Percentiles rank a stretch among this genome's conserved stretches.
These are phyloP conservation scores for Masticophis lateralis DNA, from an alignment of 2,797 vertebrate genomes.

Conservation along the genomic window DNA sequence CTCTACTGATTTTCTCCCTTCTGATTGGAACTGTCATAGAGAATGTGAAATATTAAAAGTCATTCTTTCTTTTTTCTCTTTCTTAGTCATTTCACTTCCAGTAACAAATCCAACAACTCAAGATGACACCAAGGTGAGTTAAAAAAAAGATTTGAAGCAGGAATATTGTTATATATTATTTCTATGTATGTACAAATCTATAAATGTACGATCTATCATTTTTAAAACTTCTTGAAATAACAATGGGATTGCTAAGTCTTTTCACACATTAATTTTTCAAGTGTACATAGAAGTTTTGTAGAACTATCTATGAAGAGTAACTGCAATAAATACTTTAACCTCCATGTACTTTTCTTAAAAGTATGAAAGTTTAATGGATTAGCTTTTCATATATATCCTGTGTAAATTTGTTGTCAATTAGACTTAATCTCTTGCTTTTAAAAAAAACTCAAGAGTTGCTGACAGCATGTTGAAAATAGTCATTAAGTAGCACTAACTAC, in stretches of 20 bases:
- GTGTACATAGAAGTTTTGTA: neutral
- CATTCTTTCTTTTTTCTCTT: conserved; percentile 10
- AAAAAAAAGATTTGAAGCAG: neutral
- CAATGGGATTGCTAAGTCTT: neutral
- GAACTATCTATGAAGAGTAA: neutral
- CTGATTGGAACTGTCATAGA: neutral
- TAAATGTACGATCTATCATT: neutral
- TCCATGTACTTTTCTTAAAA: neutral
- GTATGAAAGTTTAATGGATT: neutral
- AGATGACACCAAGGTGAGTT: conserved; percentile 75
- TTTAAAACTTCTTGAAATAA: neutral
- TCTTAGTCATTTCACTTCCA: conserved; percentile 69
- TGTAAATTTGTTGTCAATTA: conserved; percentile 4
- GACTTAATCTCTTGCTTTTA: conserved; percentile 39
- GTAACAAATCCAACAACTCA: conserved; percentile 70
- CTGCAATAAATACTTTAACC: neutral
- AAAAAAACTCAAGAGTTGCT: neutral
- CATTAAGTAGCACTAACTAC: neutral
- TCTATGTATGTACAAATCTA: neutral
- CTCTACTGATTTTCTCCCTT: neutral
- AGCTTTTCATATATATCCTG: conserved; percentile 11
- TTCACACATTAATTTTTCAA: neutral
- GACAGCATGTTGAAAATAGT: neutral
- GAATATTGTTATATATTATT: neutral
- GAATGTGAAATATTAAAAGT: conserved; percentile 15